phyloP scores from a whole-genome alignment of 2,888 invertebrate species.

The Cylindroiulus punctatus region DNA sequence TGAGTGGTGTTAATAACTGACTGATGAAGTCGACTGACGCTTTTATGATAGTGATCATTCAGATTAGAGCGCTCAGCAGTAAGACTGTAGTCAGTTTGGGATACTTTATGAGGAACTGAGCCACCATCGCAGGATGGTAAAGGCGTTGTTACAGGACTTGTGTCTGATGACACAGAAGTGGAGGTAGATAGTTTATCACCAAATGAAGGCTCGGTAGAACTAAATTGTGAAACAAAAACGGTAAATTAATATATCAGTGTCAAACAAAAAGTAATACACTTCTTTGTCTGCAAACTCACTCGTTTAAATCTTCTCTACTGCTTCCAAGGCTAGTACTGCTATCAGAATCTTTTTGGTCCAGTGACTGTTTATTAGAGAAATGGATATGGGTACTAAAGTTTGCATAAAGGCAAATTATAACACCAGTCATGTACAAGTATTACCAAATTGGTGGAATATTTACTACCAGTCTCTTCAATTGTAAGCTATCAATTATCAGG shows the following conservation, averaged over 20 bases:
- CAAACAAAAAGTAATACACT: background rate
- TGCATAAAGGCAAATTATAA: background rate
- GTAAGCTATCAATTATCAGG: too few species aligned
- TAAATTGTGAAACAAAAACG: background rate
- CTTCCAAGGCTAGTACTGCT: conserved; percentile 53
- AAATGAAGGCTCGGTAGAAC: conserved; percentile 40
- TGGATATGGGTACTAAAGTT: background rate
- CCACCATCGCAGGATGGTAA: conserved; percentile 45
- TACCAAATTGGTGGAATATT: too few species aligned
- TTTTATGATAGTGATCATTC: background rate
- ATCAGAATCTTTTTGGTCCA: conserved; percentile 51
- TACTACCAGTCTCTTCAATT: too few species aligned
- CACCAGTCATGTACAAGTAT: too few species aligned
- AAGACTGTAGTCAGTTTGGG: conserved; percentile 13
- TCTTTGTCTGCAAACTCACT: conserved; percentile 21
- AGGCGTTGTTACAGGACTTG: conserved; percentile 55
- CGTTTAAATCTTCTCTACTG: conserved; percentile 57
- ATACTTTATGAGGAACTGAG: conserved; percentile 19
- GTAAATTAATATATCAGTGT: background rate
- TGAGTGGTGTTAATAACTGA: background rate
- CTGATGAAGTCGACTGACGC: conserved; percentile 1
- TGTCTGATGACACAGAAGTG: conserved; percentile 55
- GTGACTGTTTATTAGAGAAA: conserved; percentile 44
- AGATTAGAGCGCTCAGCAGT: background rate
- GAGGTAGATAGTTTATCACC: conserved; percentile 55